Percentiles rank a stretch among this genome's conserved stretches.
Evolutionary conservation across 2,888 invertebrate species (phyloP).

Genomic region (Spialia ferax): DNA sequence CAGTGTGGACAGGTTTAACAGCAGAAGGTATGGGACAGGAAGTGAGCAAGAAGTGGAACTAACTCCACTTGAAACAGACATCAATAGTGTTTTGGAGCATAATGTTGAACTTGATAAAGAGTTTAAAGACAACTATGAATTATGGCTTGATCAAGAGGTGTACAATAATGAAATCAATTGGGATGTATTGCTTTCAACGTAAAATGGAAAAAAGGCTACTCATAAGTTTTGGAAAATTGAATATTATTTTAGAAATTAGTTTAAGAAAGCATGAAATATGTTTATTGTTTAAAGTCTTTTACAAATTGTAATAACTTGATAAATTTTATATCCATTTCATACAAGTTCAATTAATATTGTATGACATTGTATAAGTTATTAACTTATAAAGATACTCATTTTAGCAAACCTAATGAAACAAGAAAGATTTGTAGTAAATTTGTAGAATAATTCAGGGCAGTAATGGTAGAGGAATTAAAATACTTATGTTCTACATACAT

Average conservation of each 20-base stretch:
- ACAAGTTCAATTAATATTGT: conserved; percentile 16
- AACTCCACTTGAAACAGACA: conserved; percentile 91
- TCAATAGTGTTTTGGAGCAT: conserved; percentile 93
- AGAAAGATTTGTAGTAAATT: conserved; percentile 9
- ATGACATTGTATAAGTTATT: neutral
- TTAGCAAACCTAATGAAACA: neutral
- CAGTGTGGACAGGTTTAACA: conserved; percentile 98
- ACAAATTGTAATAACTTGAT: conserved; percentile 13
- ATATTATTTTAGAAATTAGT: neutral
- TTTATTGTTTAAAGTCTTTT: conserved; percentile 12
- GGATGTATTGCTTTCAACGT: conserved; percentile 86
- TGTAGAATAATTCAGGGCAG: neutral
- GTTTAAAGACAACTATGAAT: conserved; percentile 96
- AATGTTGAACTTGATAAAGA: conserved; percentile 95
- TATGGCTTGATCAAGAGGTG: conserved; percentile 99
- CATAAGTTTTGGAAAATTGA: conserved; percentile 4
- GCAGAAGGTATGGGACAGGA: conserved; percentile 92
- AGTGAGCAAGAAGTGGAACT: conserved; percentile 86
- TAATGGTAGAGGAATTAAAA: neutral
- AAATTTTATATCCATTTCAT: conserved; percentile 34
- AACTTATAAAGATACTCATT: neutral
- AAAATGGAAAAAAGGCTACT: conserved; percentile 47
- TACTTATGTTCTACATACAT: neutral
- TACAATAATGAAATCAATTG: conserved; percentile 94
- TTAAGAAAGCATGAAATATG: conserved; percentile 22